Evolutionary conservation across 2,888 invertebrate species (phyloP), one percentile per base, ranked within the genome.

Genomic region (Sycophila texana): DNA sequence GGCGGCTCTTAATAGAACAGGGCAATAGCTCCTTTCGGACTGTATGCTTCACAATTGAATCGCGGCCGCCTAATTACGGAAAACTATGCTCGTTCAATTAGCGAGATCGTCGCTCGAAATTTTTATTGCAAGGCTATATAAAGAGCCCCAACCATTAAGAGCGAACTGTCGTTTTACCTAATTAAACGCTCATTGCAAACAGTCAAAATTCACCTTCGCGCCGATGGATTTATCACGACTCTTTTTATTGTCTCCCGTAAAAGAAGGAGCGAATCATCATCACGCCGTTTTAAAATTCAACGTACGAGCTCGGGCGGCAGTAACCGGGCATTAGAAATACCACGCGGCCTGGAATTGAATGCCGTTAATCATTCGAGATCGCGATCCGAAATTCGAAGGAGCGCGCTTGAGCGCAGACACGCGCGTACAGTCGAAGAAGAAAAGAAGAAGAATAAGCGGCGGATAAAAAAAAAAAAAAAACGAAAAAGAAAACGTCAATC

Each of bases 281-380:
- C 10, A 5, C 10, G 22, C 18, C 18, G 4, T 10, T 47, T 74
- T 67, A 67, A 67, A 67, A 74, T 74, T 74, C 74, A 74, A 67
- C 49, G 26, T 65, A 55, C 53, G 10, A 18, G 22, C 16, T 10
- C 10, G 49, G 10, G 12, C 16, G 26, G 26, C 49, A 12, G 12
- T n/a, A 3, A 16, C 51, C 10, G 65, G 63, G 18, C 70, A 57
- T 70, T 71, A 76, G 76, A 70, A 76, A 68, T n/a, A 65, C 63
- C 49, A 20, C 26, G 26, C 49, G 57, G 70, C 51, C 30, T 53
- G 20, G 51, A 65, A 65, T 66, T 58, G 58, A 77, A 51, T 39
- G 66, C 77, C 77, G 72, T 77, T 77, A 77, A 77, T 77, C 72
- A 66, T 58, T 66, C 66, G 51, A 77, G 77, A 77, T 77, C 77